Evolutionary conservation across 1,140 invertebrate genomes (phyloP).

Genomic region (Formica selysi): DNA sequence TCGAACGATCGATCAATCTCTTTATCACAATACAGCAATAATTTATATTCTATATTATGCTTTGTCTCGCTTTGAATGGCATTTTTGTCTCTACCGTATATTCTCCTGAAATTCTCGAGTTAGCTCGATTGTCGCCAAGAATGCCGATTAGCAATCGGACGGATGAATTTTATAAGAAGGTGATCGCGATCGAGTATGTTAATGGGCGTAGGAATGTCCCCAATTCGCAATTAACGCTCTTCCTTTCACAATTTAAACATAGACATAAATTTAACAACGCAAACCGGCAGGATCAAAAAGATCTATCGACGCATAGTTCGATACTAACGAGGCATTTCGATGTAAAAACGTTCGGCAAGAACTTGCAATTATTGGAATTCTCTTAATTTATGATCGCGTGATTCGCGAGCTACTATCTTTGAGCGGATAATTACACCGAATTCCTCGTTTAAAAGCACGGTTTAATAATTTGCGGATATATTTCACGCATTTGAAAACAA

Average conservation of each 20-base stretch:
- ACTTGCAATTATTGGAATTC: conserved; percentile 19
- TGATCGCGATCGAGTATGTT: conserved; percentile 19
- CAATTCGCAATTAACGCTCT: neutral
- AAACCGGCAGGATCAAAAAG: conserved; percentile 12
- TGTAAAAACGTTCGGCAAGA: conserved; percentile 21
- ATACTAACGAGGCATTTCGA: conserved; percentile 1
- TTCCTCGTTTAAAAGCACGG: neutral
- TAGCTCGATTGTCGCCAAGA: neutral
- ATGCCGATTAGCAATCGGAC: neutral
- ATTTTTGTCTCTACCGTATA: neutral
- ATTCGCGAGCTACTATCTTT: neutral
- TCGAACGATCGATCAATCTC: neutral
- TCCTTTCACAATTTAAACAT: neutral
- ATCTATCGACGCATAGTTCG: conserved; percentile 13
- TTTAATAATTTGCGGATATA: conserved; percentile 1
- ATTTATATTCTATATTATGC: conserved; percentile 1
- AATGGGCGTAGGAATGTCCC: neutral
- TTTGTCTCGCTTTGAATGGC: neutral
- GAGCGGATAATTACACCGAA: conserved; percentile 18
- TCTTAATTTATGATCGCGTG: conserved; percentile 23
- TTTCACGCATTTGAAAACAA: neutral
- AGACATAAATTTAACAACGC: neutral
- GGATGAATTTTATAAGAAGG: neutral
- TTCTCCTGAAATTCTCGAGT: neutral
- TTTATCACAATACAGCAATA: no score